A percentile compares a stretch with the other conserved stretches of the same genome.
phyloP scores from a whole-genome alignment of 2,113 vertebrate species.

The Muntiacus reevesi region DNA sequence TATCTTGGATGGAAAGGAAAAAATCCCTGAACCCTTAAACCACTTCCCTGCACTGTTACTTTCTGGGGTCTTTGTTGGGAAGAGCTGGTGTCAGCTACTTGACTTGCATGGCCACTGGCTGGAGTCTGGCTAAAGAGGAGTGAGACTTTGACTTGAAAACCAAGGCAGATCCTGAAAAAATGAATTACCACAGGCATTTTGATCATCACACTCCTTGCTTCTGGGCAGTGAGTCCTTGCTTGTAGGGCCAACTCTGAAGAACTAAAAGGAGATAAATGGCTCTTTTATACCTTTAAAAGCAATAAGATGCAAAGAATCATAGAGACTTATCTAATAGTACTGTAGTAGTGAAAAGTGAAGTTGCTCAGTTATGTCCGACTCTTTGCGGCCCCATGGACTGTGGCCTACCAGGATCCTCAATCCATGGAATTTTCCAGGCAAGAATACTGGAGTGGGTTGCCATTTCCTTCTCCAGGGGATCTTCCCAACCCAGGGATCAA shows the following conservation, averaged over 20 bases:
- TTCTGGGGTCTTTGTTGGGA: not conserved
- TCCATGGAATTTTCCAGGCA: no score
- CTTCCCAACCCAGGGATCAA: no score
- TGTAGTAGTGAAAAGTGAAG: no score
- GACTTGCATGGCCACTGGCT: not conserved
- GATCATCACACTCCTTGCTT: not conserved
- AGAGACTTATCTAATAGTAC: not conserved
- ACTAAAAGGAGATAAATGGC: not conserved
- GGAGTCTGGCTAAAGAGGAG: not conserved
- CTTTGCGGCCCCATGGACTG: no score
- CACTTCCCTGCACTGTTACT: not conserved
- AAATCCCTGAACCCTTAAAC: not conserved
- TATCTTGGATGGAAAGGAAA: not conserved
- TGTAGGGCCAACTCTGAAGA: not conserved
- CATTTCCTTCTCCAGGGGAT: no score
- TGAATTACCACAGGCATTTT: not conserved
- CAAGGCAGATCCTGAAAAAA: not conserved
- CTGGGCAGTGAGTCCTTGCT: not conserved
- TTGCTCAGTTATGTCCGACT: no score
- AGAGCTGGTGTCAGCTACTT: not conserved
- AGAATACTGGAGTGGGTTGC: no score
- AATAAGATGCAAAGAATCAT: not conserved
- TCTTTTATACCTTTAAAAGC: not conserved
- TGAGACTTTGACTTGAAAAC: not conserved
- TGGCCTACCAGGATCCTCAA: no score